A percentile compares a stretch with the other conserved stretches of the same genome.
phyloP scores from a whole-genome alignment of 2,113 vertebrate genomes.

The Eudyptes chrysolophus region DNA sequence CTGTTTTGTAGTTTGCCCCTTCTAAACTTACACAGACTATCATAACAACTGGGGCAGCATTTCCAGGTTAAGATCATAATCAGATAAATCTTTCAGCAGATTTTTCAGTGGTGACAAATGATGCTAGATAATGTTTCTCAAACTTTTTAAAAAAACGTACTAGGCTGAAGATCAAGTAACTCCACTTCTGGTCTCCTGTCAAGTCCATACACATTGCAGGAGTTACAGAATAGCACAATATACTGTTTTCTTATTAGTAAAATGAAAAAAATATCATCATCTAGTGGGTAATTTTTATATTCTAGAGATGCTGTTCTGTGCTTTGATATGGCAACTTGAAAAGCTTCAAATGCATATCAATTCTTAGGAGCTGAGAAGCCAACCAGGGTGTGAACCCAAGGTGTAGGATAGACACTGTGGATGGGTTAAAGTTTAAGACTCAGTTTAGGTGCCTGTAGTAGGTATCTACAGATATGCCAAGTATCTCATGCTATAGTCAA shows the following conservation, averaged over 20 bases:
- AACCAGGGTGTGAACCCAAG: neutral
- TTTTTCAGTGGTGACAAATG: neutral
- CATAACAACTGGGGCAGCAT: neutral
- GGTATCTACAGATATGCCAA: neutral
- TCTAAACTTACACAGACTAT: neutral
- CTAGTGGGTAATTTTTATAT: neutral
- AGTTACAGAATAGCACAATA: neutral
- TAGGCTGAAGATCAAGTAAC: neutral
- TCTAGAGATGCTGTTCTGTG: neutral
- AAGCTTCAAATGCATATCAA: neutral
- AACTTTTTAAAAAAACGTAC: neutral
- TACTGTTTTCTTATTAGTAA: neutral
- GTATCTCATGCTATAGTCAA: neutral
- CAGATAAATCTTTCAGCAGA: neutral
- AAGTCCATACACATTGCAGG: neutral
- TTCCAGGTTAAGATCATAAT: neutral
- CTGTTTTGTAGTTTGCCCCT: neutral
- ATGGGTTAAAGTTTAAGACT: neutral
- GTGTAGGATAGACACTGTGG: neutral
- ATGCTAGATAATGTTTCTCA: neutral
- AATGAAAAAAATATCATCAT: neutral
- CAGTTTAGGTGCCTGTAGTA: neutral
- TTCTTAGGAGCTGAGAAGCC: neutral
- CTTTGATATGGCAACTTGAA: neutral
- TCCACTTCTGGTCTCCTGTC: neutral